phyloP scores from a whole-genome alignment of 2,888 invertebrate genomes.

The Ornithoptera alexandrae region DNA sequence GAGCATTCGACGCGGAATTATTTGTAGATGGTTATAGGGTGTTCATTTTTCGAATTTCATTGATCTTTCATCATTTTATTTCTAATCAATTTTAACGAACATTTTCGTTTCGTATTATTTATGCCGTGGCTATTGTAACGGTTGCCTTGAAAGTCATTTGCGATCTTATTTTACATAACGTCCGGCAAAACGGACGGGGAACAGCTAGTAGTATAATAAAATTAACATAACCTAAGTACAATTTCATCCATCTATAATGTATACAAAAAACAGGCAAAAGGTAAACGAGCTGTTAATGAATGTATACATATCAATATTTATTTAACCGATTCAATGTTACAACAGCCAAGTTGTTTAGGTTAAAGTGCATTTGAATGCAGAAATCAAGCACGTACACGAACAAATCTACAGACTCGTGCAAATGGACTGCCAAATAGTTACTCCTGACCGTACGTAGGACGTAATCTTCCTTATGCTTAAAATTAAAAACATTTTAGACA shows the following conservation, averaged over 20 bases:
- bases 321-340: background rate
- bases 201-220: no score
- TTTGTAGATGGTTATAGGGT: no score
- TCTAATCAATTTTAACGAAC: no score
- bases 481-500: background rate
- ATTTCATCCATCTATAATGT: background rate
- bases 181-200: no score
- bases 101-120: no score
- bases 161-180: no score
- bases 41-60: no score
- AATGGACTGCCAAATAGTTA: conserved; percentile 9
- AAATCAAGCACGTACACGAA: conserved; percentile 1
- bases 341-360: background rate
- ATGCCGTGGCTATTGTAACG: no score
- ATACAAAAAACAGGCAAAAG: background rate
- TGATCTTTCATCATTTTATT: no score
- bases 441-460: background rate
- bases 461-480: background rate
- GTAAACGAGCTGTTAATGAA: background rate
- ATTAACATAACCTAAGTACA: no score
- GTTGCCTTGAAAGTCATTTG: no score
- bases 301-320: background rate
- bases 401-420: conserved; percentile 1
- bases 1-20: no score
- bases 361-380: conserved; percentile 10